Evolutionary conservation across 2,113 vertebrate species (phyloP).

Genomic region (Brachypodius melanocephalos): DNA sequence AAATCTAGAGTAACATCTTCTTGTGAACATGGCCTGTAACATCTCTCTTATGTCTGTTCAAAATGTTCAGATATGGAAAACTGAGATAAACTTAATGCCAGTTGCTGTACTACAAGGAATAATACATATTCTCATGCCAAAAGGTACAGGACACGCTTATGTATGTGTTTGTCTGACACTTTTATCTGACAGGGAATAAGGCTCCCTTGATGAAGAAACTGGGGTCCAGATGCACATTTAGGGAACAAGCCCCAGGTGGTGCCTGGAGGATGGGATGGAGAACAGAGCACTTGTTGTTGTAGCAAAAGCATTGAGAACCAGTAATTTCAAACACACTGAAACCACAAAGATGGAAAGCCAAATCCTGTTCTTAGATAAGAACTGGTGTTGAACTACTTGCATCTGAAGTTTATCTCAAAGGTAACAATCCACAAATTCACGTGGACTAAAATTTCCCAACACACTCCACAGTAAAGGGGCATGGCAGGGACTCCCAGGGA

Average conservation of each 20-base stretch:
- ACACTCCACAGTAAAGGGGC: neutral
- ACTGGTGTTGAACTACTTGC: neutral
- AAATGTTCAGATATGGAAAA: neutral
- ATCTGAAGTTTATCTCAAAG: neutral
- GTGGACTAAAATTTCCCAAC: neutral
- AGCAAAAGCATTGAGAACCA: neutral
- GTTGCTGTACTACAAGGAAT: neutral
- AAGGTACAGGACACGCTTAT: neutral
- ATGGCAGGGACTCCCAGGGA: neutral
- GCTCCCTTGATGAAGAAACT: neutral
- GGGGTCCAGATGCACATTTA: neutral
- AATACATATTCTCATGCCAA: neutral
- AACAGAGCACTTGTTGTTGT: neutral
- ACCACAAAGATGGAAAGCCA: neutral
- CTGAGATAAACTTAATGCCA: neutral
- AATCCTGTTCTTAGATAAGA: neutral
- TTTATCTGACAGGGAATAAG: neutral
- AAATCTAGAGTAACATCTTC: conserved; percentile 20
- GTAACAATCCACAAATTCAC: neutral
- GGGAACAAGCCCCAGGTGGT: neutral
- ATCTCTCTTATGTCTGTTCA: neutral
- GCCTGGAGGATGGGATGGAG: neutral
- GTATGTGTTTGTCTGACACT: neutral
- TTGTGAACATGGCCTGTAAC: neutral
- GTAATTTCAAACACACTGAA: neutral